Evolutionary conservation across 2,888 invertebrate genomes (phyloP).

Genomic region (Halictus quadricinctus): DNA sequence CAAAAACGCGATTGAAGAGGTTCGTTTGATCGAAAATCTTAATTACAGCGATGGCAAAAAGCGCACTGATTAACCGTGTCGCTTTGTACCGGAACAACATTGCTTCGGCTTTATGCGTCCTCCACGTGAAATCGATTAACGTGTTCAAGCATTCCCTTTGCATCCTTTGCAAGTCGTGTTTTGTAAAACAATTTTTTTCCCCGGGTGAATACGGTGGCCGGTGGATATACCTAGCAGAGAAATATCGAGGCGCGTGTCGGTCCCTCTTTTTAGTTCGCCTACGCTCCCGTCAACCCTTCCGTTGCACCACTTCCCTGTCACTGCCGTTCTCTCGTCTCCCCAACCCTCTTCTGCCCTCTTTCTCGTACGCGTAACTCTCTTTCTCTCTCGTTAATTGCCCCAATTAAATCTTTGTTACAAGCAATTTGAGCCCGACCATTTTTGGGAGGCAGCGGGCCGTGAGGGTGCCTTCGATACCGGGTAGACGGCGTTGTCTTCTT

Average conservation of each 20-base stretch:
- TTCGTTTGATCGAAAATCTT: constrained; percentile 6
- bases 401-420: constrained; percentile 75
- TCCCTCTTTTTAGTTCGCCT: constrained; percentile 39
- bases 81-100: neutral
- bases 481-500: constrained; percentile 16
- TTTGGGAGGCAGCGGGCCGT: constrained; percentile 32
- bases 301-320: constrained; percentile 50
- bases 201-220: constrained; percentile 23
- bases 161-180: neutral
- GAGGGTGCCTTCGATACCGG: neutral
- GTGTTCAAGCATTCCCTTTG: constrained; percentile 21
- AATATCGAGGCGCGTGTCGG: constrained; percentile 42
- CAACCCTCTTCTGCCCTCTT: neutral
- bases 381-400: constrained; percentile 70
- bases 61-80: neutral
- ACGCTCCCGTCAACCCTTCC: constrained; percentile 55
- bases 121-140: constrained; percentile 3
- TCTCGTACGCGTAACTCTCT: neutral
- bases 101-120: neutral
- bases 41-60: constrained; percentile 3
- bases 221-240: constrained; percentile 44
- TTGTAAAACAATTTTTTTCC: neutral
- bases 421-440: constrained; percentile 72
- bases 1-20: neutral
- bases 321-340: constrained; percentile 30